Conservation (phyloP, 2,888 invertebrate genomes). For the Lochmaea capreae region DNA sequence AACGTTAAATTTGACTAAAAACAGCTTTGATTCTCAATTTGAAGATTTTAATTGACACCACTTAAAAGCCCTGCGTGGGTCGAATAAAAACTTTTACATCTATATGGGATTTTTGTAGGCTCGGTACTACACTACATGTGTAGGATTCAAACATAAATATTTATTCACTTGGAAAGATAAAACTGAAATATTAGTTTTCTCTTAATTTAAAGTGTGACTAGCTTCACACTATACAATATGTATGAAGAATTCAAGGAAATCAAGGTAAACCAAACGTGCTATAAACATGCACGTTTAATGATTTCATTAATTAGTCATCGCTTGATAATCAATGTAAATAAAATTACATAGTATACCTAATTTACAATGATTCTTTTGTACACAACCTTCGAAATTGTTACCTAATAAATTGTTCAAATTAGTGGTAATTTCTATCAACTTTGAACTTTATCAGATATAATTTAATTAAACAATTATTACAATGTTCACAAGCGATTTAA, state of each 20-base stretch:
- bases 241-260: neutral
- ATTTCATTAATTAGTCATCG: slow-evolving; percentile 6
- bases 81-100: slow-evolving; percentile 1
- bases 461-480: neutral
- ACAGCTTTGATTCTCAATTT: slow-evolving; percentile 9
- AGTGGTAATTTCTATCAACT: neutral
- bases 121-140: neutral
- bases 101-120: neutral
- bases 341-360: neutral
- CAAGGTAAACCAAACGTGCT: neutral
- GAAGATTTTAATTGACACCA: slow-evolving; percentile 9
- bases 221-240: neutral
- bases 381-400: neutral
- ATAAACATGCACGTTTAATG: slow-evolving; percentile 5
- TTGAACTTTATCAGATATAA: slow-evolving; percentile 1
- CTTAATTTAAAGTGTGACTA: too few relatives aligned
- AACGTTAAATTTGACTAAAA: slow-evolving; percentile 21
- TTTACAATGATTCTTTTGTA: neutral
- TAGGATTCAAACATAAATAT: too few relatives aligned
- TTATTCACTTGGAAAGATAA: too few relatives aligned
- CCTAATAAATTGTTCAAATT: neutral
- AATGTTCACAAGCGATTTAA: too few relatives aligned
- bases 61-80: slow-evolving; percentile 1
- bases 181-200: too few relatives aligned
- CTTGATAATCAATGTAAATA: slow-evolving; percentile 3